These are phyloP conservation scores for Bergia puertoricense DNA, from an alignment of 92 coral and sea anemone genomes.

Conservation along the genomic window DNA sequence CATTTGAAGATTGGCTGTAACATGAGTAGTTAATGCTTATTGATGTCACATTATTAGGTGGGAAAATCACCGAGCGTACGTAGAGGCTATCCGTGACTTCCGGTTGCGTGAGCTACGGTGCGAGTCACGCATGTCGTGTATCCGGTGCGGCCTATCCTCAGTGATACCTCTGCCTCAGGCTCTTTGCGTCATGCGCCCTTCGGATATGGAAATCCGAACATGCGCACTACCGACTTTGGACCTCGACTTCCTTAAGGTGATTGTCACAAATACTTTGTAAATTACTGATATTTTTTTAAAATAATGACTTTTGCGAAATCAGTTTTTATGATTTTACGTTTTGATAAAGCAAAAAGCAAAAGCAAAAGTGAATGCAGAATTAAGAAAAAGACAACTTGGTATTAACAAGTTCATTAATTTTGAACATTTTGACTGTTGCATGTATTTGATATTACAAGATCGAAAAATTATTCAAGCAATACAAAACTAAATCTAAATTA, in stretches of 20 bases:
- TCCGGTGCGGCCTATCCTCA: conserved; percentile 87
- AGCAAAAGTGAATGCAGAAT: too few species aligned
- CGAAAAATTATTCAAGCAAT: too few species aligned
- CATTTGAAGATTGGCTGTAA: not conserved
- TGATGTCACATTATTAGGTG: conserved; percentile 57
- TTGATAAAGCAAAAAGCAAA: too few species aligned
- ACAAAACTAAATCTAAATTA: too few species aligned
- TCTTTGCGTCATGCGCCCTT: conserved; percentile 79
- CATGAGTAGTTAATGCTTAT: not conserved
- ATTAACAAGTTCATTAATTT: too few species aligned
- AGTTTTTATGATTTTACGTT: too few species aligned
- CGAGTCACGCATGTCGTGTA: conserved; percentile 88
- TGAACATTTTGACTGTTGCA: too few species aligned
- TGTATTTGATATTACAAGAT: too few species aligned
- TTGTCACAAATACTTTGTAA: not conserved
- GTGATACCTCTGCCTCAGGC: conserved; percentile 86
- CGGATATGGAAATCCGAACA: conserved; percentile 90
- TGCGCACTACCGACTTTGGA: conserved; percentile 94
- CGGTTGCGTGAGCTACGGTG: conserved; percentile 87
- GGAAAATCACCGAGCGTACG: conserved; percentile 91
- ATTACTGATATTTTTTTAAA: too few species aligned
- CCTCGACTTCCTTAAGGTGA: conserved; percentile 94
- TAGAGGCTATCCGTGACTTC: conserved; percentile 76
- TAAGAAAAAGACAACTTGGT: too few species aligned
- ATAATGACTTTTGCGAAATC: not conserved